Evolutionary conservation across 2,797 vertebrate genomes (phyloP), one percentile per base, ranked within the genome.

Genomic region (Mormyrus hasselquistii): DNA sequence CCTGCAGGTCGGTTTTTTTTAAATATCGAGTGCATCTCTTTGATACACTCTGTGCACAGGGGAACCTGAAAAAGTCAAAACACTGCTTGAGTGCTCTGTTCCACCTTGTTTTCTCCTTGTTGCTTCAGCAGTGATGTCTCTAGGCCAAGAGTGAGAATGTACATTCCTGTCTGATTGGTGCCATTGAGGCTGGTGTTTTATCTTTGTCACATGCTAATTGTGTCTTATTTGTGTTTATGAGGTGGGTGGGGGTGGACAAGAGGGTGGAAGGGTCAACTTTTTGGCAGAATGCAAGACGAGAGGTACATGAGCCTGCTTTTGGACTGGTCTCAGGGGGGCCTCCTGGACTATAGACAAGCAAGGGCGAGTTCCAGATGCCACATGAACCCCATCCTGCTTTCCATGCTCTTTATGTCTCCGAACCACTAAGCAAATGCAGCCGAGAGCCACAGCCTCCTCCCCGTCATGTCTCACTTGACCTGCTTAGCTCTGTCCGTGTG

Each of bases 281-380:
- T 85, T 14, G 3, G 52, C 53, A 83, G 52, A 88, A 55, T 83
- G 76, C 88, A 29, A 52, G 88, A 57, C 82, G 22, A 83, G 73
- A 83, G 85, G 88, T 87, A 85, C 49, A n/a, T 73, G 53, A 38
- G 38, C 79, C 73, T 84, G 76, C 55, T 44, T 89, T 62, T 53
- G 4, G 82, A 10, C 19, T 85, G 57, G 49, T 86, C 85, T 76
- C n/a, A 50, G 86, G 65, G 89, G 62, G 53, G 86, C 25, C 52
- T 52, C 55, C 73, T 41, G 55, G 62, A 44, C 57, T 89, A 73
- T 88, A 76, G 53, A 83, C 89, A 93, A 25, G 91, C 91, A 44
- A 92, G 89, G 92, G 89, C 91, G 88, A 91, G 89, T 88, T 90
- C 89, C 87, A 89, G 90, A 76, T 91, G 92, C 55, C 92, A 93